Evolutionary conservation across 2,113 vertebrate species (phyloP).

Genomic region (Nematolebias whitei): DNA sequence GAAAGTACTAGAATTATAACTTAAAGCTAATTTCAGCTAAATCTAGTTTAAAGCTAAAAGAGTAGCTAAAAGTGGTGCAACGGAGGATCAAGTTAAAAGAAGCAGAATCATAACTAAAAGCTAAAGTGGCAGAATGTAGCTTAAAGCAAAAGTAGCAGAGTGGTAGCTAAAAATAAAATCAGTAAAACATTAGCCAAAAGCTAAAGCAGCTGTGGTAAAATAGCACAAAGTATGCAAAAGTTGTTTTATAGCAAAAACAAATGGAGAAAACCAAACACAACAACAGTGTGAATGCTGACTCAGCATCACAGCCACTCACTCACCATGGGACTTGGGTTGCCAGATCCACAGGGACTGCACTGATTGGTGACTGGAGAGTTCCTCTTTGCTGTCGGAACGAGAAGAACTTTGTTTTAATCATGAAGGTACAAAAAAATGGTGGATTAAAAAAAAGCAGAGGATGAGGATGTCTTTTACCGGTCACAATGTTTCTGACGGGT

Average conservation of each 20-base stretch:
- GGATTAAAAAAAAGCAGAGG: background rate
- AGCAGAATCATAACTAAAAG: too few relatives aligned
- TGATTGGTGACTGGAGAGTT: conserved; percentile 92
- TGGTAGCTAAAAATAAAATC: too few relatives aligned
- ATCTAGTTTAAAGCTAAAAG: too few relatives aligned
- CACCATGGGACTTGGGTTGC: conserved; percentile 81
- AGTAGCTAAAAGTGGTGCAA: too few relatives aligned
- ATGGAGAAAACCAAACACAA: conserved; percentile 4
- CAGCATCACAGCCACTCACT: conserved; percentile 30
- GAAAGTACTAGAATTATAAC: too few relatives aligned
- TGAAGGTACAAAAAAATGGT: conserved; percentile 4
- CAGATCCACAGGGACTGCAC: conserved; percentile 84
- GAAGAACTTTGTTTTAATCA: conserved; percentile 31
- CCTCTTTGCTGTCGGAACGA: conserved; percentile 86
- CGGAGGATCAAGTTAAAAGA: too few relatives aligned
- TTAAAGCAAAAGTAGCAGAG: too few relatives aligned
- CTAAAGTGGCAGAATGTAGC: too few relatives aligned
- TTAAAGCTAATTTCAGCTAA: too few relatives aligned
- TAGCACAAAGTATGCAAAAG: background rate
- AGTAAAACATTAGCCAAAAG: too few relatives aligned
- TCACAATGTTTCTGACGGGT: conserved; percentile 91
- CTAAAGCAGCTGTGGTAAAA: background rate
- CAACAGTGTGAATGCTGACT: background rate
- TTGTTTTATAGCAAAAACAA: too few relatives aligned
- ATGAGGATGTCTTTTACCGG: conserved; percentile 78